Evolutionary conservation across 64 coral and sea anemone genomes (phyloP).

Genomic region (Astreopora myriophthalma): DNA sequence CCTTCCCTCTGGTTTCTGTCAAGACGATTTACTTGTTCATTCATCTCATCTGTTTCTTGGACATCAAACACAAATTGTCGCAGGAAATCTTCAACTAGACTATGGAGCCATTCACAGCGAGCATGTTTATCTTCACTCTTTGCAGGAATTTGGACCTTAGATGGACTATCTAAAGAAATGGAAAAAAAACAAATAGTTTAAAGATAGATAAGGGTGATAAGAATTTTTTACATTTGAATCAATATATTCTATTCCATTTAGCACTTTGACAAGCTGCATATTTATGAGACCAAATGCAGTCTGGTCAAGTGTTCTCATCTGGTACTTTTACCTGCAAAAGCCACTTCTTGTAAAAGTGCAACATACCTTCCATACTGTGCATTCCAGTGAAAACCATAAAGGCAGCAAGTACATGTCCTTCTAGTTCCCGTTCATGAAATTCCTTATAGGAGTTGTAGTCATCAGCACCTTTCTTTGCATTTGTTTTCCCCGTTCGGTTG

Average conservation of each 20-base stretch:
- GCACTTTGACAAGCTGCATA: no score
- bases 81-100: not conserved
- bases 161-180: not conserved
- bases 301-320: no score
- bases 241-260: no score
- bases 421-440: slow-evolving; percentile 43
- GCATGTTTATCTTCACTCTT: not conserved
- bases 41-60: not conserved
- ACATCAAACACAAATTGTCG: not conserved
- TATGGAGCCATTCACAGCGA: not conserved
- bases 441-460: slow-evolving; percentile 40
- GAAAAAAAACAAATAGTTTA: not conserved
- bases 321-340: no score
- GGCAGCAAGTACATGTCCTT: slow-evolving; percentile 1
- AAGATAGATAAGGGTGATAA: not conserved
- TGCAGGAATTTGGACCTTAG: not conserved
- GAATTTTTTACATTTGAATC: no score
- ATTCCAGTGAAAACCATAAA: slow-evolving; percentile 29
- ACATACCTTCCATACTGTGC: slow-evolving; percentile 37
- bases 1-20: not conserved
- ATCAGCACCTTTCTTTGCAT: slow-evolving; percentile 41
- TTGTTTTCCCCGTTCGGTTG: slow-evolving; percentile 44
- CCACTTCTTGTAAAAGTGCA: not conserved
- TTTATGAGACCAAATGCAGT: no score
- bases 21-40: not conserved